Conservation (phyloP, 2,113 vertebrate genomes). For the Crotalus helleri region DNA sequence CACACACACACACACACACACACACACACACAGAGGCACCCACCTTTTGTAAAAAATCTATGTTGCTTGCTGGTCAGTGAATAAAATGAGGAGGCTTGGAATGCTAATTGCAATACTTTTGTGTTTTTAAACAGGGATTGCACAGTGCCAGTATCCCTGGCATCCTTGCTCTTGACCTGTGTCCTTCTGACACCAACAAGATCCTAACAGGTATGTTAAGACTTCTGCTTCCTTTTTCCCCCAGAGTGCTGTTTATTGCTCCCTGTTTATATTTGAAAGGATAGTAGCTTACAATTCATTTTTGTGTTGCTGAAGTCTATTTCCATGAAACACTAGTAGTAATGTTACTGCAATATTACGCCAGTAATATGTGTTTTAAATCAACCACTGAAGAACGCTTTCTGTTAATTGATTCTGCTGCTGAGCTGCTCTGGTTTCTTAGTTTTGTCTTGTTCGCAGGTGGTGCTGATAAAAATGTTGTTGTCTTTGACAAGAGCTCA, state of each 20-base stretch:
- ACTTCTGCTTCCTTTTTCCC: accelerated
- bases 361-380: background rate
- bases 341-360: background rate
- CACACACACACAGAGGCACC: background rate
- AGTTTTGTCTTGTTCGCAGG: slow-evolving; percentile 58
- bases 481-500: slow-evolving; percentile 94
- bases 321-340: background rate
- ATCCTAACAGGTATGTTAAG: slow-evolving; percentile 86
- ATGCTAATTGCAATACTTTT: accelerated
- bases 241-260: background rate
- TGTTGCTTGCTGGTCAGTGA: background rate
- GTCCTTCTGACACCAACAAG: slow-evolving; percentile 95
- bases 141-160: slow-evolving; percentile 97
- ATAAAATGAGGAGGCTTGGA: background rate
- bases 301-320: background rate
- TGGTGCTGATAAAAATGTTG: slow-evolving; percentile 95
- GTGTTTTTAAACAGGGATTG: slow-evolving; percentile 74
- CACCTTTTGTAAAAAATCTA: background rate
- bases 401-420: background rate
- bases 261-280: background rate
- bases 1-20: background rate
- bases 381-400: background rate
- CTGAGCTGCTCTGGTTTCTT: background rate
- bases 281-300: accelerated
- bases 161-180: slow-evolving; percentile 92